These are phyloP conservation scores for Dynastes tityus DNA, from an alignment of 2,888 invertebrate genomes.

Conservation along the genomic window DNA sequence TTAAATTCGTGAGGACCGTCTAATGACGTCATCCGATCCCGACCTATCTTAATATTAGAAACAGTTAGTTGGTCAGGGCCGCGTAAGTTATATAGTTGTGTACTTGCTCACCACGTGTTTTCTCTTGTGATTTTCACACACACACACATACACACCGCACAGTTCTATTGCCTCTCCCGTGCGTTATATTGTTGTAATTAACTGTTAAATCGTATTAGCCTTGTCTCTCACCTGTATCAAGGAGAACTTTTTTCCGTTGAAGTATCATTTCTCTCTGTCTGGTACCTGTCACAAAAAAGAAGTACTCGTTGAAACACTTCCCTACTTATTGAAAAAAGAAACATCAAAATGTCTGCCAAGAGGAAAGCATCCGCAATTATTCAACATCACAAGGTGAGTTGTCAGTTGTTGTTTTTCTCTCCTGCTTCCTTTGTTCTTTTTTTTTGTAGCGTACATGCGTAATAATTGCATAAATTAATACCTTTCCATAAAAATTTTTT, in stretches of 20 bases:
- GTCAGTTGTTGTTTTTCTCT: conserved; percentile 18
- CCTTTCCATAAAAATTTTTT: no score
- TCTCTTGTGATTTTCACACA: conserved; percentile 43
- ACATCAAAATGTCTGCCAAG: conserved; percentile 76
- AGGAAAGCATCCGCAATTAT: conserved; percentile 83
- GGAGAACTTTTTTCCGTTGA: conserved; percentile 39
- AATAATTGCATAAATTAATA: not conserved
- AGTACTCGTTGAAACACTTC: conserved; percentile 35
- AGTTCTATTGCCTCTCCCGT: conserved; percentile 29
- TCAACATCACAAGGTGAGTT: conserved; percentile 75
- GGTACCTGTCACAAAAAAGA: conserved; percentile 55
- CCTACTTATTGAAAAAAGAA: conserved; percentile 42
- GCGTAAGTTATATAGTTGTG: conserved; percentile 52
- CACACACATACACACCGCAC: not conserved
- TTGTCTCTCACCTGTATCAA: conserved; percentile 31
- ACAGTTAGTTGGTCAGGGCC: conserved; percentile 69
- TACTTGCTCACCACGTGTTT: conserved; percentile 52
- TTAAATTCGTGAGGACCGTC: conserved; percentile 58
- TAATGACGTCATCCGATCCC: conserved; percentile 58
- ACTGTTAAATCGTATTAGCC: conserved; percentile 43
- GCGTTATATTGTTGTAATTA: conserved; percentile 40
- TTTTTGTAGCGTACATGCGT: not conserved
- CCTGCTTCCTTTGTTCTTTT: not conserved
- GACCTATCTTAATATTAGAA: conserved; percentile 69
- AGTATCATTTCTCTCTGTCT: conserved; percentile 36